phyloP scores from a whole-genome alignment of 2,113 vertebrate genomes.

The Chauna torquata region DNA sequence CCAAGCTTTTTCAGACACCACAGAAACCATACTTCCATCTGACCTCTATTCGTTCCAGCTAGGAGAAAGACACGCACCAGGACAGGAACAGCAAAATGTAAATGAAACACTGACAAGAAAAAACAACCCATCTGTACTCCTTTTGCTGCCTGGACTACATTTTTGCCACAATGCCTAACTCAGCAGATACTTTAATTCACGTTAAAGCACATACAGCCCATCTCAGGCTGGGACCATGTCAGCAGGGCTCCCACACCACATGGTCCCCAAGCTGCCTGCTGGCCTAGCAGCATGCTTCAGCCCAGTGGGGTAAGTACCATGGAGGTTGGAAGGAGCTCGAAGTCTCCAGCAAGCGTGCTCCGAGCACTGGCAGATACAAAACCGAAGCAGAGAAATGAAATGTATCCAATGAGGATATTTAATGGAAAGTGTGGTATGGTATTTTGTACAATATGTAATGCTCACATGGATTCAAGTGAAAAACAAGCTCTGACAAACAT shows the following conservation, averaged over 20 bases:
- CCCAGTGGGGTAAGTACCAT: background rate
- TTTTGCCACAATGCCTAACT: background rate
- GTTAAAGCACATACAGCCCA: background rate
- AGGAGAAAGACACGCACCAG: accelerated
- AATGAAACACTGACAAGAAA: background rate
- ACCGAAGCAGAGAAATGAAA: background rate
- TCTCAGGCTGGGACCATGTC: too few species aligned
- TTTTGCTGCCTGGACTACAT: background rate
- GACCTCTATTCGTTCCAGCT: background rate
- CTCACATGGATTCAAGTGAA: background rate
- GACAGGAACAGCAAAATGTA: accelerated
- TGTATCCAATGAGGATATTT: background rate
- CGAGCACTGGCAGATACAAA: background rate
- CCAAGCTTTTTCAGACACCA: background rate
- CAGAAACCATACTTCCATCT: background rate
- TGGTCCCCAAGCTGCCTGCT: background rate
- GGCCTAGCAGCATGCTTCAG: accelerated
- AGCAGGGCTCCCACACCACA: background rate
- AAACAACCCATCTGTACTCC: background rate
- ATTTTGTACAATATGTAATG: background rate
- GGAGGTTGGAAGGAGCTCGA: background rate
- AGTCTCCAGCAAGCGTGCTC: accelerated
- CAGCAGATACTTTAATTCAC: background rate
- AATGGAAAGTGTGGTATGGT: background rate
- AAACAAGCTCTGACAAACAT: constrained; percentile 61